Conservation (phyloP, 2,888 invertebrate species). For the Apamea monoglypha region DNA sequence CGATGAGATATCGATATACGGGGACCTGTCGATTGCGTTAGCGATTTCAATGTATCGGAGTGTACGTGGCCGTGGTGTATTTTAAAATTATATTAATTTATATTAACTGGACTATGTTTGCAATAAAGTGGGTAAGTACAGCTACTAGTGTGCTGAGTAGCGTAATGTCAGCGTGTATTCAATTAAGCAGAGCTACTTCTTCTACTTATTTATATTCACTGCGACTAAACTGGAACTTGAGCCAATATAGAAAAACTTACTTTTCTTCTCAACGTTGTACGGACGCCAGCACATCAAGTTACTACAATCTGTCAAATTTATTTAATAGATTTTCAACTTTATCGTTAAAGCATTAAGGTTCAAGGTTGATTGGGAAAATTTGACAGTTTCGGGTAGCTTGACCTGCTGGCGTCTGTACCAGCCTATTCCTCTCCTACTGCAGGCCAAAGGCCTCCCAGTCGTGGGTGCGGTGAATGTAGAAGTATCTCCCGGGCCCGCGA, state of each 20-base stretch:
- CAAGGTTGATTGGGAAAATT: too few relatives aligned
- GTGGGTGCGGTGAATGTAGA: too few relatives aligned
- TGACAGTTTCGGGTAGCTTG: too few relatives aligned
- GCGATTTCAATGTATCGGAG: slow-evolving; percentile 48
- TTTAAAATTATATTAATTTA: slow-evolving; percentile 43
- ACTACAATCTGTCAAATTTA: too few relatives aligned
- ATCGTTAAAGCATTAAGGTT: too few relatives aligned
- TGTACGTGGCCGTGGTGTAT: slow-evolving; percentile 5
- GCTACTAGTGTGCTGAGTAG: slow-evolving; percentile 17
- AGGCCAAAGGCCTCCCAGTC: background rate
- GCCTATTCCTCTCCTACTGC: background rate
- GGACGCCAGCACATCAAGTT: too few relatives aligned
- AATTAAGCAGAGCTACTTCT: slow-evolving; percentile 11
- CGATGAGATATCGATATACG: slow-evolving; percentile 66
- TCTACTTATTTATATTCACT: slow-evolving; percentile 8
- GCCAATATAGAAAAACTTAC: background rate
- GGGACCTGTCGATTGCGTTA: slow-evolving; percentile 61
- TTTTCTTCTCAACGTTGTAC: background rate
- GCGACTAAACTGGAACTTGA: background rate
- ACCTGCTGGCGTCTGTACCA: too few relatives aligned
- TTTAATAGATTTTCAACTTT: too few relatives aligned
- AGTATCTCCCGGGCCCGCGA: too few relatives aligned
- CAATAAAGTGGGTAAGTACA: slow-evolving; percentile 36
- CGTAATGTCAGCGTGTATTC: background rate
- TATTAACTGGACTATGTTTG: slow-evolving; percentile 44